Percentiles rank a stretch among this genome's conserved stretches.
These are phyloP conservation scores for Drosophila engyochracea DNA, from an alignment of 2,888 invertebrate genomes.

Conservation along the genomic window DNA sequence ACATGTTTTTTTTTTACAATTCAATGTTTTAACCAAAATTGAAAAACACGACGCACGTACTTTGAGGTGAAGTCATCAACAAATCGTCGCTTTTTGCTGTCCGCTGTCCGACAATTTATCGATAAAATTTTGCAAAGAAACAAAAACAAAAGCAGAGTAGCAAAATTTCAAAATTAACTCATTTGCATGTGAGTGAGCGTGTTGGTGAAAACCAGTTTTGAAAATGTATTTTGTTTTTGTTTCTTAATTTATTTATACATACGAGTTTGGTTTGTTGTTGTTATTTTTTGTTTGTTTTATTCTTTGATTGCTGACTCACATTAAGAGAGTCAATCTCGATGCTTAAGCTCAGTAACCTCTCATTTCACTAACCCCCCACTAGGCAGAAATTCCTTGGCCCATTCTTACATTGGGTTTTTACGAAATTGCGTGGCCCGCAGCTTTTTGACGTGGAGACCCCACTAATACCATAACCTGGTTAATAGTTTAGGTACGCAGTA, in stretches of 20 bases:
- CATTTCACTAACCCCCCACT: slow-evolving; percentile 31
- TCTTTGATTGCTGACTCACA: slow-evolving; percentile 50
- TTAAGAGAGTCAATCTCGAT: slow-evolving; percentile 34
- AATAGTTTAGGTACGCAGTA: slow-evolving; percentile 46
- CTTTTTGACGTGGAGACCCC: slow-evolving; percentile 35
- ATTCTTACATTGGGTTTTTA: slow-evolving; percentile 25
- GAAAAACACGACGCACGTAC: slow-evolving; percentile 56
- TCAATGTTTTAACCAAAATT: slow-evolving; percentile 25
- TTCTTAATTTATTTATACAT: slow-evolving; percentile 30
- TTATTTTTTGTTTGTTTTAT: slow-evolving; percentile 10
- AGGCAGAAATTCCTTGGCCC: slow-evolving; percentile 12
- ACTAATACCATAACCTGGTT: slow-evolving; percentile 34
- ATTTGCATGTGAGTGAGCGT: slow-evolving; percentile 71
- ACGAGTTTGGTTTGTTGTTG: slow-evolving; percentile 1
- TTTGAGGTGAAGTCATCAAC: slow-evolving; percentile 72
- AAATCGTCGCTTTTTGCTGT: slow-evolving; percentile 38
- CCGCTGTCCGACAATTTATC: slow-evolving; percentile 57
- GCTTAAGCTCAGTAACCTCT: slow-evolving; percentile 65
- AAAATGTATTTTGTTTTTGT: slow-evolving; percentile 15
- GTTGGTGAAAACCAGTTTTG: slow-evolving; percentile 66
- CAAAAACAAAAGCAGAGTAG: slow-evolving; percentile 25
- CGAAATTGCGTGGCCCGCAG: slow-evolving; percentile 35
- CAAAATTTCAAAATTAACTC: slow-evolving; percentile 71
- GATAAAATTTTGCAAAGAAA: slow-evolving; percentile 56
- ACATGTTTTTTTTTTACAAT: slow-evolving; percentile 6